Evolutionary conservation across 2,113 vertebrate genomes (phyloP), one percentile per base, ranked within the genome.

Genomic region (Poicephalus gulielmi): DNA sequence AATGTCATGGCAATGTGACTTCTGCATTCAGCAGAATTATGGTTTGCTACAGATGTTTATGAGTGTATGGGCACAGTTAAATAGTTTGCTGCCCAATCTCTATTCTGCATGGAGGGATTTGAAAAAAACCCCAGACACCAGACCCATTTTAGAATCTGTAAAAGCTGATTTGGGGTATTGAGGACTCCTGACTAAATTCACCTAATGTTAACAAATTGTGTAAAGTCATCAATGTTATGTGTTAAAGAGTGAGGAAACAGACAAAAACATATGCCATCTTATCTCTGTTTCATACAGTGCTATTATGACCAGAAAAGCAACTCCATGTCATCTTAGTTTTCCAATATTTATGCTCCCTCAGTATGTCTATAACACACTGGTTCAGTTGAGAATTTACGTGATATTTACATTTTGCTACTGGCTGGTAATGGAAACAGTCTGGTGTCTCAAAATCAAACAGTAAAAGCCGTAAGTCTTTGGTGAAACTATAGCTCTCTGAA

Each of bases 41-140:
- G 83, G 46, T 52, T 93, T 2, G 9, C 80, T 96, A 52, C 88
- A 97, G 95, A 95, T 92, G 96, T 95, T 96, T 94, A 94, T 82
- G 96, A 95, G 66, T 69, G 70, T 44, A 79, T 90, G 92, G 88
- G 66, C 52, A 4, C 92, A 89, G 66, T 93, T 92, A 94, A 63
- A 41, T 94, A 95, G 80, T 92, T 94, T 96, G 73, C 57, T 94
- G 90, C 90, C 94, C 92, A 94, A 86, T 92, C 70, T 94, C 57
- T 67, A 87, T 84, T 87, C 69, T 93, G 69, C 69, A 82, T 18
- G n/a, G 82, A 92, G 80, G 66, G 91, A 74, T 92, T 91, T 94
- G 86, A 97, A 97, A 94, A 94, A 96, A 96, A 97, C 92, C 13
- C 10, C 73, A 86, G 86, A 52, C 66, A 95, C 17, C 52, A 94